Conservation (phyloP, 2,888 invertebrate species). For the Athrips mouffetella region DNA sequence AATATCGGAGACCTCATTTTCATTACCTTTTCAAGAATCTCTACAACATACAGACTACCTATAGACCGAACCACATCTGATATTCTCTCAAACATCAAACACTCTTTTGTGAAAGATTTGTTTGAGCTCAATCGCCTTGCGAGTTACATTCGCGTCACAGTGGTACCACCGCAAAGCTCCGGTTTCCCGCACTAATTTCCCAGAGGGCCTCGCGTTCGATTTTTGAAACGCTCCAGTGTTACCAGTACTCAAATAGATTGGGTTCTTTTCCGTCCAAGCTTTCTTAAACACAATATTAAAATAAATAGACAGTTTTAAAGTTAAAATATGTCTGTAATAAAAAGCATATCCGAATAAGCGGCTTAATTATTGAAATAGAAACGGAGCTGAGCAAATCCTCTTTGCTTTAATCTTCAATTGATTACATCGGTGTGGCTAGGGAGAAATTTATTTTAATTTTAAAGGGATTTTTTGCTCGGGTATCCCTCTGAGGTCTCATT, state of each 20-base stretch:
- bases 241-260: conserved; percentile 53
- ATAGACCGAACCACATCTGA: neutral
- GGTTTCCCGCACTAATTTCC: conserved; percentile 51
- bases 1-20: too few relatives aligned
- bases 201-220: conserved; percentile 44
- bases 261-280: conserved; percentile 41
- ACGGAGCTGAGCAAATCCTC: conserved; percentile 40
- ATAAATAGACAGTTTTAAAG: too few relatives aligned
- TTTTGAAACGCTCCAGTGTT: conserved; percentile 45
- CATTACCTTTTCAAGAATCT: too few relatives aligned
- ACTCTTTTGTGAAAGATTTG: neutral
- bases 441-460: conserved; percentile 58
- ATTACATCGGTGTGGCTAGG: conserved; percentile 42
- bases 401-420: conserved; percentile 58
- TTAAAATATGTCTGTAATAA: too few relatives aligned
- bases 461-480: conserved; percentile 47
- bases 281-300: conserved; percentile 10
- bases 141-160: neutral
- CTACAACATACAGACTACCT: too few relatives aligned
- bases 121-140: neutral
- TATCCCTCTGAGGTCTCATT: conserved; percentile 58
- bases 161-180: conserved; percentile 9
- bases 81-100: conserved; percentile 3
- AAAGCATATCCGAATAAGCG: conserved; percentile 21
- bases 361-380: conserved; percentile 36